These are phyloP conservation scores for Beris chalybata DNA, from an alignment of 2,888 invertebrate genomes.

Conservation along the genomic window DNA sequence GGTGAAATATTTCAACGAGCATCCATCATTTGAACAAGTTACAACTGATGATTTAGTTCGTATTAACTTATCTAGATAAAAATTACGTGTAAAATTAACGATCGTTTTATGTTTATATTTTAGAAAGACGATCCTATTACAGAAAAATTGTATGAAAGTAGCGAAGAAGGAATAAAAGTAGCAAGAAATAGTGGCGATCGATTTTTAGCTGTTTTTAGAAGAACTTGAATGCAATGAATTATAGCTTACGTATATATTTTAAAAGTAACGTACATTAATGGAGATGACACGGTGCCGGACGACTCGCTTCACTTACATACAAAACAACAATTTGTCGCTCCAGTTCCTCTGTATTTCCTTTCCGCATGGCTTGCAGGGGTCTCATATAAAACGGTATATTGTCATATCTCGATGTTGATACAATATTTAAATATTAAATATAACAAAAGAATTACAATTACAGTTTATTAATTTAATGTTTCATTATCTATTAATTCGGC, in stretches of 20 bases:
- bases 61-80: constrained; percentile 25
- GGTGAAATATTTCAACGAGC: constrained; percentile 84
- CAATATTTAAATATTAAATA: too few relatives aligned
- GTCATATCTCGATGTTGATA: too few relatives aligned
- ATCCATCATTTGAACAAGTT: constrained; percentile 84
- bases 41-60: constrained; percentile 75
- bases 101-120: constrained; percentile 23
- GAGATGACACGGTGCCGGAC: too few relatives aligned
- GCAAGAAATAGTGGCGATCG: constrained; percentile 92
- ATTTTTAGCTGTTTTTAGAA: constrained; percentile 85
- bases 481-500: too few relatives aligned
- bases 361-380: too few relatives aligned
- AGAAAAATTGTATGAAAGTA: constrained; percentile 86
- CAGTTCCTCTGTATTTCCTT: neutral
- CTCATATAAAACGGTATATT: too few relatives aligned
- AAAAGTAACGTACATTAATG: neutral
- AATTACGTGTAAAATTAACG: neutral
- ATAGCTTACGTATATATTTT: neutral
- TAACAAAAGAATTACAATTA: too few relatives aligned
- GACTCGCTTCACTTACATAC: too few relatives aligned
- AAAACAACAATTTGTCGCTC: neutral
- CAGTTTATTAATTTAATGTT: too few relatives aligned
- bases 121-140: constrained; percentile 82
- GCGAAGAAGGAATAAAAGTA: constrained; percentile 98
- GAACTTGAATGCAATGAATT: constrained; percentile 54